These are phyloP conservation scores for Leptopilina drosophilae DNA, from an alignment of 2,888 invertebrate genomes.

Conservation along the genomic window DNA sequence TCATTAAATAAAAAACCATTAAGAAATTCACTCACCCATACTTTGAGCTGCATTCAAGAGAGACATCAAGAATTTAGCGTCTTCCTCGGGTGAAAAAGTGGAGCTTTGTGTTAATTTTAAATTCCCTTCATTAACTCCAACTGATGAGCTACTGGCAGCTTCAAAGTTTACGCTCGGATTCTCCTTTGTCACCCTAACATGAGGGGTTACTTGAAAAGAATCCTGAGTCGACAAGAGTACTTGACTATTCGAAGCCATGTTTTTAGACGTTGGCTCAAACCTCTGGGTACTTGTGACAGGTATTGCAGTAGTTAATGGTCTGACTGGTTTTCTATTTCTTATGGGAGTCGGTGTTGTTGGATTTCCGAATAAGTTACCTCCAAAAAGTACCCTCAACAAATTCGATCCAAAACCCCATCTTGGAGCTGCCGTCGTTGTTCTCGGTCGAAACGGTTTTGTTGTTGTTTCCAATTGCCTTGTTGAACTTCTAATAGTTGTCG, in stretches of 20 bases:
- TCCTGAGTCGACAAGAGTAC: constrained; percentile 17
- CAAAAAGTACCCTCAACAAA: constrained; percentile 69
- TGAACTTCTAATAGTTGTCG: constrained; percentile 47
- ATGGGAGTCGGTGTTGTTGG: constrained; percentile 57
- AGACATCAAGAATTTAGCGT: constrained; percentile 69
- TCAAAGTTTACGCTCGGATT: constrained; percentile 46
- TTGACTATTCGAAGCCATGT: too few relatives aligned
- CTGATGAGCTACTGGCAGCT: constrained; percentile 68
- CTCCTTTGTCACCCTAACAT: constrained; percentile 52
- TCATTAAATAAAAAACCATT: background rate
- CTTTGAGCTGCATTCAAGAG: constrained; percentile 63
- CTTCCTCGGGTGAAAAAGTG: constrained; percentile 70
- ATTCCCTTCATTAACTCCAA: constrained; percentile 26
- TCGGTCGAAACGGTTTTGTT: constrained; percentile 50
- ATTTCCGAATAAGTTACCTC: constrained; percentile 65
- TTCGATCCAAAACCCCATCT: constrained; percentile 66
- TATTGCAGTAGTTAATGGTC: constrained; percentile 53
- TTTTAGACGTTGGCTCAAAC: constrained; percentile 40
- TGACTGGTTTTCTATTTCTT: constrained; percentile 73
- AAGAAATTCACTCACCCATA: constrained; percentile 53
- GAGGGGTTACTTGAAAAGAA: constrained; percentile 51
- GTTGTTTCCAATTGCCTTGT: constrained; percentile 51
- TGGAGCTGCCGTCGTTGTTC: constrained; percentile 67
- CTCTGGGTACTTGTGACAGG: constrained; percentile 52
- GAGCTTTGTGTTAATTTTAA: constrained; percentile 56